Percentiles rank a stretch among this genome's conserved stretches.
phyloP scores from a whole-genome alignment of 2,888 invertebrate species.

The Prenolepis imparis region DNA sequence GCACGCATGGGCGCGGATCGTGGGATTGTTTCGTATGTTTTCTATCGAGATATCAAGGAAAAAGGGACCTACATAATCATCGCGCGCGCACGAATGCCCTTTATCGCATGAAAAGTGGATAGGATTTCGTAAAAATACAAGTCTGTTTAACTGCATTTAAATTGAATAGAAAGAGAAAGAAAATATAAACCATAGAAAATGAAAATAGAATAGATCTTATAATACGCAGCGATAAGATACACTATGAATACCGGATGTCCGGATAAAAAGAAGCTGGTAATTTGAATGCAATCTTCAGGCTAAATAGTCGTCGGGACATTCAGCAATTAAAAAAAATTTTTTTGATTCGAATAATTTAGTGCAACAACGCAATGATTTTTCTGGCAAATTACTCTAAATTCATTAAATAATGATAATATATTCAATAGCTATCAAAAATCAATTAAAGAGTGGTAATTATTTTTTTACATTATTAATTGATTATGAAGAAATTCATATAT shows the following conservation, averaged over 20 bases:
- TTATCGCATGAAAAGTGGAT: slow-evolving; percentile 4
- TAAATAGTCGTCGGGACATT: neutral
- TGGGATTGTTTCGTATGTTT: slow-evolving; percentile 57
- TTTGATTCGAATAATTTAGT: neutral
- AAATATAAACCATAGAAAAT: slow-evolving; percentile 6
- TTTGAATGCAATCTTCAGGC: neutral
- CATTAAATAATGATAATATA: neutral
- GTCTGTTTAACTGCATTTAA: neutral
- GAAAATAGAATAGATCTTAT: slow-evolving; percentile 14
- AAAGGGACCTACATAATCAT: neutral
- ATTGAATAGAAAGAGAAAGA: neutral
- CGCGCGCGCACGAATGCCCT: neutral
- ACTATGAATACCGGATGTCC: neutral
- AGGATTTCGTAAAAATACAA: neutral
- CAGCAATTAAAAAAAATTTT: neutral
- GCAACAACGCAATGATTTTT: neutral
- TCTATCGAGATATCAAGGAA: slow-evolving; percentile 25
- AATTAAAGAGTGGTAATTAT: neutral
- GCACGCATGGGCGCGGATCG: slow-evolving; percentile 53
- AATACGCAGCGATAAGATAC: slow-evolving; percentile 1
- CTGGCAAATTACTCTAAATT: neutral
- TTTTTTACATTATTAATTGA: neutral
- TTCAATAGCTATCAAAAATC: neutral
- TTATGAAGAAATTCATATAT: neutral
- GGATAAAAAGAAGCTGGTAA: slow-evolving; percentile 8